Evolutionary conservation across 2,113 vertebrate genomes (phyloP), one percentile per base, ranked within the genome.

Genomic region (Toxotes jaculatrix): DNA sequence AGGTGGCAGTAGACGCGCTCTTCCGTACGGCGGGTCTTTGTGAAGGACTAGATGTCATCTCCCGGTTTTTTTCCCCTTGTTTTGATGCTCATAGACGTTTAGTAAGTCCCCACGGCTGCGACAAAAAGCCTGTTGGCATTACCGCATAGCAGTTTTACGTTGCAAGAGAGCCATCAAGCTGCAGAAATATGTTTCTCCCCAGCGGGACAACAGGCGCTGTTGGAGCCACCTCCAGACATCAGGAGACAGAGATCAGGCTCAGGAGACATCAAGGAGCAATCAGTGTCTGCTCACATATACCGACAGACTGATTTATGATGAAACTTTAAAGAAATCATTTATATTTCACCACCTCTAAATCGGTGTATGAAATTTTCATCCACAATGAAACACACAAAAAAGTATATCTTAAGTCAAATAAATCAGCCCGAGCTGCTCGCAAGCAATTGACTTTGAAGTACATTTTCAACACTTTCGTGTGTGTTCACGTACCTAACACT

Each of bases 301-400:
- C 90, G 90, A 90, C 91, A 93, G 94, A 95, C 95, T 96, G 96
- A 97, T 97, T 96, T 96, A 95, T 95, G 94, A 96, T 97, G 95
- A 97, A 97, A 97, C 95, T 97, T 97, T 97, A 96, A 97, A 96
- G 94, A 91, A 95, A 93, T 89, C 95, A 97, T 98, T 96, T 95
- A 97, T 97, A 97, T 98, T 98, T 98, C 95, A 97, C 95, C 67
- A 93, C 93, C 95, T 93, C 92, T 97, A 97, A 98, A 98, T 95
- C 95, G 94, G 92, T 86, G 90, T 93, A 97, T 97, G 93, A 97
- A 96, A 97, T 91, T 97, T 97, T 97, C 95, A 97, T 97, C 94
- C 88, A 93, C 93, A 93, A 95, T 95, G 94, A 95, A 94, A 94
- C 90, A 93, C 93, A 94, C 87, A 93, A 93, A 71, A 87, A 94